These are phyloP conservation scores for Pristionchus arcanus DNA, from an alignment of 2,888 invertebrate species.

Conservation along the genomic window DNA sequence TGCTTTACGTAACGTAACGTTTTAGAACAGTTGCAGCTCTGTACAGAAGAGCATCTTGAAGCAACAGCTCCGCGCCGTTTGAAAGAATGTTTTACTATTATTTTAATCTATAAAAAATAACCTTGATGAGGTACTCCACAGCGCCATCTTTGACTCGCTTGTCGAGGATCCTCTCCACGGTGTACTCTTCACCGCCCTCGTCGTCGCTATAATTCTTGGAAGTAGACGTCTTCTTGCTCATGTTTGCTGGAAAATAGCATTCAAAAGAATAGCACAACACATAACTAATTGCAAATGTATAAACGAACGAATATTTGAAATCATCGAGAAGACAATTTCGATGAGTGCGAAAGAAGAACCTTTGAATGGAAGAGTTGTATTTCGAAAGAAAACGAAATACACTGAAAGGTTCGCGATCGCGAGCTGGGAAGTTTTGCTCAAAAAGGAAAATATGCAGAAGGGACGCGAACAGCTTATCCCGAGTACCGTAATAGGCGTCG, in stretches of 20 bases:
- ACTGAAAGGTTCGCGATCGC: neutral
- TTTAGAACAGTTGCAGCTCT: too few relatives aligned
- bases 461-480: neutral
- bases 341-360: neutral
- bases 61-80: too few relatives aligned
- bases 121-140: slow-evolving; percentile 58
- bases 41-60: too few relatives aligned
- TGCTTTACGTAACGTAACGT: too few relatives aligned
- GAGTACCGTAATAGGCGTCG: neutral
- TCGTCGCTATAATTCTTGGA: neutral
- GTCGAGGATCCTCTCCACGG: slow-evolving; percentile 57
- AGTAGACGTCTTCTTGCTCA: neutral
- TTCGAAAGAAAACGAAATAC: neutral
- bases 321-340: too few relatives aligned
- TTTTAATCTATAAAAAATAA: too few relatives aligned
- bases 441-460: neutral
- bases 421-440: neutral
- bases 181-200: slow-evolving; percentile 42
- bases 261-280: too few relatives aligned
- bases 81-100: too few relatives aligned
- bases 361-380: neutral
- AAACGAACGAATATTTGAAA: too few relatives aligned
- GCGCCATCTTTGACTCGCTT: slow-evolving; percentile 51
- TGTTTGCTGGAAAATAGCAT: neutral
- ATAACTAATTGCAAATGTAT: too few relatives aligned